Conservation (phyloP, 2,113 vertebrate genomes). For the Zootoca vivipara region DNA sequence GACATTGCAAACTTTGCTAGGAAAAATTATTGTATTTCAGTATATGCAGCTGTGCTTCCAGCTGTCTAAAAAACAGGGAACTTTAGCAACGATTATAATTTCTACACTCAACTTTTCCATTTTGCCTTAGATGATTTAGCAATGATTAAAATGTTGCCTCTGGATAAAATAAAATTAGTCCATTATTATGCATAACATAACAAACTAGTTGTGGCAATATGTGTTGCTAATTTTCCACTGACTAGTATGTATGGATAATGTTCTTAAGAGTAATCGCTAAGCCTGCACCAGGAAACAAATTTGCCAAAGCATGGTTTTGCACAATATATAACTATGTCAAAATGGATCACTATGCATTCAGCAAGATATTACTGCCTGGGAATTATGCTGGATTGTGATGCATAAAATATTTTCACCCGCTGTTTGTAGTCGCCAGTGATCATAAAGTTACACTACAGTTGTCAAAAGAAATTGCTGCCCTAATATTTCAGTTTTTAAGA, state of each 20-base stretch:
- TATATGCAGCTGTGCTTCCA: background rate
- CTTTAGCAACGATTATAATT: conserved; percentile 1
- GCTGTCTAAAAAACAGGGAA: background rate
- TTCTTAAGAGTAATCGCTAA: conserved; percentile 14
- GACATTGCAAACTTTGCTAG: background rate
- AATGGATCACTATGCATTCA: background rate
- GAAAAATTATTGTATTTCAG: background rate
- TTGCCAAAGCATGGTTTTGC: background rate
- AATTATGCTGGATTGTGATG: conserved; percentile 10
- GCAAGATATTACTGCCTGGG: background rate
- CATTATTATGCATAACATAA: conserved; percentile 26
- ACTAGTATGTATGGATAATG: conserved; percentile 36
- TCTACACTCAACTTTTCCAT: conserved; percentile 11
- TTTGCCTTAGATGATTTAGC: background rate
- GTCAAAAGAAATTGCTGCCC: conserved; percentile 12
- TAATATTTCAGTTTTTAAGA: background rate
- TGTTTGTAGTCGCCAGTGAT: background rate
- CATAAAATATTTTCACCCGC: background rate
- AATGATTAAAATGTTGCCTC: conserved; percentile 4
- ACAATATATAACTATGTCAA: background rate
- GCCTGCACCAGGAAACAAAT: background rate
- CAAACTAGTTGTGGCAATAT: background rate
- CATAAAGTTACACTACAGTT: background rate
- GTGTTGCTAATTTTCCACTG: conserved; percentile 23
- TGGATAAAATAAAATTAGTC: conserved; percentile 26